phyloP scores from a whole-genome alignment of 2,888 invertebrate genomes.

The Synergus umbraculus region DNA sequence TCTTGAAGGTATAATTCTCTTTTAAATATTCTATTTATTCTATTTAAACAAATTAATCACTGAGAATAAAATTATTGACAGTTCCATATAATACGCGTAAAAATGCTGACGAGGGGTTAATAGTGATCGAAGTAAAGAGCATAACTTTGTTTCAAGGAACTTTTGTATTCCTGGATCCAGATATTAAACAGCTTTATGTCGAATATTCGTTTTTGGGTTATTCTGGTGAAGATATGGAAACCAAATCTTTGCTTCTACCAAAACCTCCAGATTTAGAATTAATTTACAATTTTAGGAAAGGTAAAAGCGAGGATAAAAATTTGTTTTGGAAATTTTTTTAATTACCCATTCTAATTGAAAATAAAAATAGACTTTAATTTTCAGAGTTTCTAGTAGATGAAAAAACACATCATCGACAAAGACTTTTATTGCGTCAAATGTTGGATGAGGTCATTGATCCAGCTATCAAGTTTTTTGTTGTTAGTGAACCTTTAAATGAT shows the following conservation, averaged over 20 bases:
- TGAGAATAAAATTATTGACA: neutral
- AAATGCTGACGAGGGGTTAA: constrained; percentile 48
- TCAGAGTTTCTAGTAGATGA: constrained; percentile 66
- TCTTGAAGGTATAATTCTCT: constrained; percentile 34
- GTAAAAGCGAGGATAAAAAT: constrained; percentile 61
- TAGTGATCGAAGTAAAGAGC: constrained; percentile 64
- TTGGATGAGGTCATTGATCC: constrained; percentile 61
- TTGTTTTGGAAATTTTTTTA: neutral
- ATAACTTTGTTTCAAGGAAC: constrained; percentile 60
- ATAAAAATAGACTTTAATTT: constrained; percentile 25
- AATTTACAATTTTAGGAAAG: constrained; percentile 60
- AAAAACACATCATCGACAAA: constrained; percentile 58
- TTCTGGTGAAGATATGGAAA: constrained; percentile 68
- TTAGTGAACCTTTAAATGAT: constrained; percentile 67
- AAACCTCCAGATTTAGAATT: constrained; percentile 49
- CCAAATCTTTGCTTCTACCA: constrained; percentile 62
- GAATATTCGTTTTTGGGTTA: constrained; percentile 70
- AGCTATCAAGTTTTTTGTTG: constrained; percentile 64
- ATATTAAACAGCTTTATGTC: constrained; percentile 64
- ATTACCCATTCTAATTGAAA: neutral
- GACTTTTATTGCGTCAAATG: constrained; percentile 64
- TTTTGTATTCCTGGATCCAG: constrained; percentile 56
- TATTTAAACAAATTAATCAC: neutral
- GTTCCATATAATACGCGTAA: constrained; percentile 9
- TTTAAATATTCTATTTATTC: constrained; percentile 20